Evolutionary conservation across 2,797 vertebrate species (phyloP).

Genomic region (Halcyon chelicuti): DNA sequence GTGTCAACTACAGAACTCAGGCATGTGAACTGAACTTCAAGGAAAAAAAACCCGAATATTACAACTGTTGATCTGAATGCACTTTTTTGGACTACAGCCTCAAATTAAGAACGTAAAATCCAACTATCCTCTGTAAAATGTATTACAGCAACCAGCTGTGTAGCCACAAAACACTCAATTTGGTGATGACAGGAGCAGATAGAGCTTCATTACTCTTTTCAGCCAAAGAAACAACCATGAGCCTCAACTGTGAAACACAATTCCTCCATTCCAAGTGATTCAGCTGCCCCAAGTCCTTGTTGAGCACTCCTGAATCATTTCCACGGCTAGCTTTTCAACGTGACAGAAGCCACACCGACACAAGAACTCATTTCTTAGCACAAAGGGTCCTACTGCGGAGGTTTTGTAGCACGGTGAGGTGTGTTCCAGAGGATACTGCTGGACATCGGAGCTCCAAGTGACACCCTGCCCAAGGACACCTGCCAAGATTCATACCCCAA

Average conservation of each 20-base stretch:
- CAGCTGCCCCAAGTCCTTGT: not conserved
- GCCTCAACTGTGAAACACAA: not conserved
- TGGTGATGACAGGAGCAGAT: not conserved
- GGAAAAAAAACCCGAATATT: not conserved
- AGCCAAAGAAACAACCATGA: not conserved
- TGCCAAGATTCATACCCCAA: not conserved
- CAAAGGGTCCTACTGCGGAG: not conserved
- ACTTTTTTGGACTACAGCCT: not conserved
- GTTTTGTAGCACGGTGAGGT: rapidly evolving
- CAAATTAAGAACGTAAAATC: not conserved
- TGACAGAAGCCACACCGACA: rapidly evolving
- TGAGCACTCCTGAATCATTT: not conserved
- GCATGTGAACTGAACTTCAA: not conserved
- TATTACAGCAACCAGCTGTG: not conserved
- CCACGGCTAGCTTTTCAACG: rapidly evolving
- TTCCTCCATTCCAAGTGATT: not conserved
- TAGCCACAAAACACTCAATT: not conserved
- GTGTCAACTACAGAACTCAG: not conserved
- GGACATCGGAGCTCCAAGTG: not conserved
- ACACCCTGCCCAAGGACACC: not conserved
- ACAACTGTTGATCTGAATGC: not conserved
- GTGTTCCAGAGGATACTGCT: not conserved
- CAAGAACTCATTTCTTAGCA: not conserved
- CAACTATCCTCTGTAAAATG: not conserved
- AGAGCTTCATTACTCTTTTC: not conserved